Evolutionary conservation across 2,888 invertebrate species (phyloP).

Genomic region (Spicauda simplicius): DNA sequence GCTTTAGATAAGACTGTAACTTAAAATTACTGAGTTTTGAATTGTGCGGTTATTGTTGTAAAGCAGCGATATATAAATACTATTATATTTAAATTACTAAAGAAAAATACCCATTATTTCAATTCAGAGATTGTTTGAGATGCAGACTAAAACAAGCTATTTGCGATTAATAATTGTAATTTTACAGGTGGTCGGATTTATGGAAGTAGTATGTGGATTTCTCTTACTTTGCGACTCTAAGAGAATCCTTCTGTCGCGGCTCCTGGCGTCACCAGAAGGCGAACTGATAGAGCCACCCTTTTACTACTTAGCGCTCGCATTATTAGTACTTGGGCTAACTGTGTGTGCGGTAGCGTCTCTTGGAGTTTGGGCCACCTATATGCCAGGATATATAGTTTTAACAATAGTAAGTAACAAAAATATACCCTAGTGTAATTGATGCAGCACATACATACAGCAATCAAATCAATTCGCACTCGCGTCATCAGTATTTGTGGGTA

Average conservation of each 20-base stretch:
- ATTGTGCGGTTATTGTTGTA: no score
- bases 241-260: conserved; percentile 88
- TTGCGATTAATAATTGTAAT: background rate
- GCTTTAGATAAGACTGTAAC: no score
- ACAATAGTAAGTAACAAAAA: conserved; percentile 83
- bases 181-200: conserved; percentile 75
- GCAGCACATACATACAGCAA: no score
- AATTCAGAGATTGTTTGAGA: no score
- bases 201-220: conserved; percentile 89
- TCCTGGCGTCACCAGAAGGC: conserved; percentile 87
- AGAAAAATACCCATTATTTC: no score
- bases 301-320: conserved; percentile 89
- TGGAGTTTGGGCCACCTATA: conserved; percentile 93
- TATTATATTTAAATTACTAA: no score
- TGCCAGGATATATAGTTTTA: conserved; percentile 90
- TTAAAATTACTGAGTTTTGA: no score
- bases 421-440: background rate
- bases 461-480: no score
- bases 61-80: no score
- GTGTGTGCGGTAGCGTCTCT: conserved; percentile 89
- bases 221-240: conserved; percentile 89
- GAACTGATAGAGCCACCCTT: conserved; percentile 89
- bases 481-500: no score
- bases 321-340: conserved; percentile 88
- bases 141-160: no score